Conservation (phyloP, 2,888 invertebrate genomes). For the Copidosoma aretas region DNA sequence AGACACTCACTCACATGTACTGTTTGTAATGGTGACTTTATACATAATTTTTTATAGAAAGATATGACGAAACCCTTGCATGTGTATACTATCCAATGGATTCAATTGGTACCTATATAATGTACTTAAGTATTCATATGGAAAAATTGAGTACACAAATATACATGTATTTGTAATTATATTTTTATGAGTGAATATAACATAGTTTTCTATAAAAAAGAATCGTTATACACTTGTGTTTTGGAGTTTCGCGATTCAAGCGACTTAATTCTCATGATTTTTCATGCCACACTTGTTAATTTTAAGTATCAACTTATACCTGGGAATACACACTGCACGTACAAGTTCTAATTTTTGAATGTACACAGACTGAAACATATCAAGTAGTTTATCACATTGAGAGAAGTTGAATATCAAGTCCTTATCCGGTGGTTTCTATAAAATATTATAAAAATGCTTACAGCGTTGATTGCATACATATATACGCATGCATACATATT, state of each 20-base stretch:
- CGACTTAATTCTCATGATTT: slow-evolving; percentile 12
- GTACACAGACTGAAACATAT: slow-evolving; percentile 50
- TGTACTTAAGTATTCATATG: slow-evolving; percentile 6
- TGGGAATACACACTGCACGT: slow-evolving; percentile 48
- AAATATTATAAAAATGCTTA: slow-evolving; percentile 37
- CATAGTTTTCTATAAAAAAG: slow-evolving; percentile 39
- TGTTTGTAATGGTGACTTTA: slow-evolving; percentile 32
- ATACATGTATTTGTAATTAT: slow-evolving; percentile 39
- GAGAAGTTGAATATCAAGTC: slow-evolving; percentile 49
- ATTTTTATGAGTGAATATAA: slow-evolving; percentile 43
- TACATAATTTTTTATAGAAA: slow-evolving; percentile 32
- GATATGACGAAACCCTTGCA: slow-evolving; percentile 10
- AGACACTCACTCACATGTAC: slow-evolving; percentile 8
- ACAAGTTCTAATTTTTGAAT: slow-evolving; percentile 53
- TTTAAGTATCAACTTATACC: slow-evolving; percentile 46
- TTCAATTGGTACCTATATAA: slow-evolving; percentile 25
- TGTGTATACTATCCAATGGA: slow-evolving; percentile 9
- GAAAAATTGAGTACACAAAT: slow-evolving; percentile 38
- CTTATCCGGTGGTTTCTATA: slow-evolving; percentile 53
- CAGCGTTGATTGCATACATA: slow-evolving; percentile 22
- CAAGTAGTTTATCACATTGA: slow-evolving; percentile 48
- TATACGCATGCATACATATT: slow-evolving; percentile 11
- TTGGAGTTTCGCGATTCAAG: slow-evolving; percentile 16
- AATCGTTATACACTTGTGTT: slow-evolving; percentile 20
- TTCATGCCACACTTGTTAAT: slow-evolving; percentile 27